Evolutionary conservation across 2,888 invertebrate genomes (phyloP), one percentile per base, ranked within the genome.

Genomic region (Epistrophe grossulariae): DNA sequence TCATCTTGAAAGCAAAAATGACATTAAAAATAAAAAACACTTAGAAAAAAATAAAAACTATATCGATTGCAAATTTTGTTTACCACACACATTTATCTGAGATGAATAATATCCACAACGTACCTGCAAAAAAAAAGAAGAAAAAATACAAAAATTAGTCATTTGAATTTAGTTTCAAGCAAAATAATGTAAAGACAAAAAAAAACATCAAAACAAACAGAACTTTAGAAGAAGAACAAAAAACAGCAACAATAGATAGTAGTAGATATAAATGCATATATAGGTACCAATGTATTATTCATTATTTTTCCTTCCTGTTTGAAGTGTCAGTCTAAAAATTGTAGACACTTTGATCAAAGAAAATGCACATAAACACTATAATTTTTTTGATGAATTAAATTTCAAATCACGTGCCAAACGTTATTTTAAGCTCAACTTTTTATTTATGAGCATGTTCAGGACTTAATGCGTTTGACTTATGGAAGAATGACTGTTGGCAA

Each of bases 381-480:
- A 38, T 50, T n/a, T 31, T 24, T 59, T 72, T 74, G 73, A 79
- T 11, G 50, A 84, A 79, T 85, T 79, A 45, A 82, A 85, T 85
- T 85, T 78, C 85, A 71, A 74, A 85, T 82, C 85, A 85, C 82
- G 85, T 78, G 78, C 78, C 82, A 74, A 82, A 60, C 43, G 28
- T 73, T 82, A 68, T 64, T 83, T 85, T 74, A 79, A 85, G 78
- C 62, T 82, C 17, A 73, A 57, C 62, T 57, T 60, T 71, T 78
- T 78, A 82, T 85, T 85, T 85, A 77, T 73, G 38, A 82, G 70
- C 85, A 85, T 81, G 85, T 71, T 64, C 71, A 31, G 64, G 70
- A 48, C 70, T 82, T 82, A 78, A 82, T 82, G 73, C 82, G 19
- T 81, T 78, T 85, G 85, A 85, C 85, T 82, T 82, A 79, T 70